These are phyloP conservation scores for Drosophila simulans DNA, from an alignment of 1,140 invertebrate genomes.

Conservation along the genomic window DNA sequence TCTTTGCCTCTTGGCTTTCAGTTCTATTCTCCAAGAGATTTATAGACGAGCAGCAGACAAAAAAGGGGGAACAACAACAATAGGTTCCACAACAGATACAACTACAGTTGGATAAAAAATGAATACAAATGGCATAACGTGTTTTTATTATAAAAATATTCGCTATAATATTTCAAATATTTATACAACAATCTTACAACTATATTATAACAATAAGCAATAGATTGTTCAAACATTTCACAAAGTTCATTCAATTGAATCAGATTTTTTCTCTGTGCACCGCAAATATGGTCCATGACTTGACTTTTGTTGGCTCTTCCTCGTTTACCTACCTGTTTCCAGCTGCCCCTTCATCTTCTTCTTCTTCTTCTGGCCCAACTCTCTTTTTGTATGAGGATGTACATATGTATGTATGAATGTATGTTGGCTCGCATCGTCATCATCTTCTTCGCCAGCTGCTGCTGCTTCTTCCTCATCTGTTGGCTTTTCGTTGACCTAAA, in stretches of 20 bases:
- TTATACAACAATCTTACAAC: too few species aligned
- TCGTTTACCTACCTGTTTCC: conserved; percentile 53
- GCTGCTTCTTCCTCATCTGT: conserved; percentile 48
- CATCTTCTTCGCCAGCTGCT: conserved; percentile 35
- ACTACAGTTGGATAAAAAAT: neutral
- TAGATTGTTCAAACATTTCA: too few species aligned
- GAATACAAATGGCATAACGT: neutral
- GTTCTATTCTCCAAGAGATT: conserved; percentile 50
- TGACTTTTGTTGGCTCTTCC: conserved; percentile 63
- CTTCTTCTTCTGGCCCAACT: conserved; percentile 2
- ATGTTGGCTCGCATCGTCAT: conserved; percentile 75
- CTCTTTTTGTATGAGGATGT: conserved; percentile 10
- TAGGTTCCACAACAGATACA: neutral
- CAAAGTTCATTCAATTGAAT: too few species aligned
- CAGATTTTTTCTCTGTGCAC: neutral
- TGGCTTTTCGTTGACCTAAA: conserved; percentile 81
- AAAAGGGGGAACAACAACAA: conserved; percentile 10
- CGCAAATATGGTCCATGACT: conserved; percentile 60
- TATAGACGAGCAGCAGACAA: conserved; percentile 47
- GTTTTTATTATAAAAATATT: too few species aligned
- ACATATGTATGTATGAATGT: conserved; percentile 40
- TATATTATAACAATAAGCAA: too few species aligned
- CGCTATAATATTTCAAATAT: neutral
- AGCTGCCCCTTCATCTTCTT: neutral
- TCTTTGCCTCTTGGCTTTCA: conserved; percentile 17